Percentiles rank a stretch among this genome's conserved stretches.
Conservation (phyloP, 2,113 vertebrate species). For the Colossoma macropomum region DNA sequence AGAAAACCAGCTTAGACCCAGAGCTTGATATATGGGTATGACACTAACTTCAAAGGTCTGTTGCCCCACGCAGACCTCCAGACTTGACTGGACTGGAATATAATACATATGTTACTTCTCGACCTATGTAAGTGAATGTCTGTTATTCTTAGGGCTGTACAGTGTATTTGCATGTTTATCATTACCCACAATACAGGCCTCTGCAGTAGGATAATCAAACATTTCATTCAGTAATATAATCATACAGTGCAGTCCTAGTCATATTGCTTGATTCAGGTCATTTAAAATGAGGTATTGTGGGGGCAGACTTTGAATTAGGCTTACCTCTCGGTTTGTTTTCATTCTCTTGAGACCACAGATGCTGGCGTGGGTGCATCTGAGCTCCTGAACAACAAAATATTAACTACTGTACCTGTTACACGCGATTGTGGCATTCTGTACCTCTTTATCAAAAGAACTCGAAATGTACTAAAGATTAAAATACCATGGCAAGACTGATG, state of each 20-base stretch:
- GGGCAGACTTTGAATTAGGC: neutral
- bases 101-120: neutral
- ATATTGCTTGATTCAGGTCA: neutral
- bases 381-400: slow-evolving; percentile 27
- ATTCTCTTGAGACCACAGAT: neutral
- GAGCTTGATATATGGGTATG: no score
- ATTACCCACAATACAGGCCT: neutral
- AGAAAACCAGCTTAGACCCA: no score
- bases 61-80: neutral
- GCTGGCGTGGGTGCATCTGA: neutral
- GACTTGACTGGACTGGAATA: neutral
- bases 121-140: neutral
- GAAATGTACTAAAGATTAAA: slow-evolving; percentile 69
- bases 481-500: slow-evolving; percentile 45
- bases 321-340: slow-evolving; percentile 1
- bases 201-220: neutral
- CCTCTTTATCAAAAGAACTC: slow-evolving; percentile 83
- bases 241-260: neutral
- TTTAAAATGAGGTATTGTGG: no score
- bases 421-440: slow-evolving; percentile 78
- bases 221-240: neutral
- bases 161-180: slow-evolving; percentile 8
- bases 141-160: neutral
- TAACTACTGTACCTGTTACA: slow-evolving; percentile 39
- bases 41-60: no score